These are phyloP conservation scores for Pipistrellus pygmaeus DNA, from an alignment of 2,797 vertebrate species.

Conservation along the genomic window DNA sequence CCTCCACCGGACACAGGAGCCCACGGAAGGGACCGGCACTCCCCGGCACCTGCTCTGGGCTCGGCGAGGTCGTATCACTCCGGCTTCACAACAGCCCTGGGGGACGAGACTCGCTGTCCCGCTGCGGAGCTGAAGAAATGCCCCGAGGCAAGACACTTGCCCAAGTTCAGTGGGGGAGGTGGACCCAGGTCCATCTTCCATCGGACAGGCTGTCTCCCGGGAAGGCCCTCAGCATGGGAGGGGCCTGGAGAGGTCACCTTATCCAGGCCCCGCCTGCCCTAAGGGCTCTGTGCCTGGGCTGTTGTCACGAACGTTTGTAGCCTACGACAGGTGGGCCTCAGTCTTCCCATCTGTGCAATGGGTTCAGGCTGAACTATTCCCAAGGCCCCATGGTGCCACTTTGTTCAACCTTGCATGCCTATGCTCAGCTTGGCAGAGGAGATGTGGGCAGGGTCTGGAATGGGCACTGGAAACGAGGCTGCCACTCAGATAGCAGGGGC, in stretches of 20 bases:
- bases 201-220: not conserved
- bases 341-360: not conserved
- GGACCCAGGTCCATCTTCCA: not conserved
- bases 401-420: not conserved
- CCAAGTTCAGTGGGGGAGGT: not conserved
- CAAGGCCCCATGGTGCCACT: not conserved
- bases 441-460: not conserved
- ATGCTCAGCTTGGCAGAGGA: not conserved
- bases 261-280: not conserved
- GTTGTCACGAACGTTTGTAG: not conserved
- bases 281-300: not conserved
- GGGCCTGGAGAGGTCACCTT: not conserved
- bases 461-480: not conserved
- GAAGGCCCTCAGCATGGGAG: not conserved
- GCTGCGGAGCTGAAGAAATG: not conserved
- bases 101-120: not conserved
- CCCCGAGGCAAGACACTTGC: not conserved
- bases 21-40: not conserved
- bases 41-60: no score
- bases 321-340: not conserved
- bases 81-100: not conserved
- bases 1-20: not conserved
- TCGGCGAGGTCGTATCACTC: not conserved
- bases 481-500: not conserved
- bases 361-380: not conserved